Evolutionary conservation across 2,888 invertebrate genomes (phyloP).

Genomic region (Agriopis leucophaearia): DNA sequence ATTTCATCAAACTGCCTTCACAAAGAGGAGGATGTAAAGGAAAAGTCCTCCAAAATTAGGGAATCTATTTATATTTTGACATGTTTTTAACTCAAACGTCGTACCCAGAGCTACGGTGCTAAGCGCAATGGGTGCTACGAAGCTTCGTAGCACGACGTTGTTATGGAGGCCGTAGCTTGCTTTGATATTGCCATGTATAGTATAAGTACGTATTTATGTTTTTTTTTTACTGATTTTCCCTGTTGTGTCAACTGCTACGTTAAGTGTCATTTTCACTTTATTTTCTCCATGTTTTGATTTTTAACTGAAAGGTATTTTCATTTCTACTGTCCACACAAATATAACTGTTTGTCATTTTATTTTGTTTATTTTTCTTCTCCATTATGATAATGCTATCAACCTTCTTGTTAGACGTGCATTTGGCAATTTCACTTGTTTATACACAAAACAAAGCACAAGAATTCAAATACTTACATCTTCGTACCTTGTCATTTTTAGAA

Average conservation of each 20-base stretch:
- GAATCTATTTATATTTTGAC: conserved; percentile 45
- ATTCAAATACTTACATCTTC: conserved; percentile 2
- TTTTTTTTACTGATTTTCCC: too few relatives aligned
- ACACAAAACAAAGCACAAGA: conserved; percentile 11
- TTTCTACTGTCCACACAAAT: too few relatives aligned
- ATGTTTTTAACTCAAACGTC: conserved; percentile 43
- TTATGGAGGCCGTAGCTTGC: not conserved
- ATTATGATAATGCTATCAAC: conserved; percentile 33
- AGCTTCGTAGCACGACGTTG: conserved; percentile 23
- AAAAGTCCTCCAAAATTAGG: conserved; percentile 43
- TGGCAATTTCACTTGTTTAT: conserved; percentile 31
- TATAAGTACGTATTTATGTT: too few relatives aligned
- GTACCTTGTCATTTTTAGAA: conserved; percentile 7
- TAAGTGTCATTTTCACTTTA: too few relatives aligned
- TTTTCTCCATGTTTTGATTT: too few relatives aligned
- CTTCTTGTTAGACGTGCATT: conserved; percentile 30
- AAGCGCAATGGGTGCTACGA: not conserved
- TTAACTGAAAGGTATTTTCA: too few relatives aligned
- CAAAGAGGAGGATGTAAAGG: conserved; percentile 27
- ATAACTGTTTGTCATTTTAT: conserved; percentile 1
- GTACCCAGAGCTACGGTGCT: conserved; percentile 39
- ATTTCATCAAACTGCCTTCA: conserved; percentile 29
- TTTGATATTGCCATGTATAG: too few relatives aligned
- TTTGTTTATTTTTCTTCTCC: conserved; percentile 27
- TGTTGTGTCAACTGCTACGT: too few relatives aligned